A percentile compares a stretch with the other conserved stretches of the same genome.
Evolutionary conservation across 2,113 vertebrate species (phyloP).

Genomic region (Ascaphus truei): DNA sequence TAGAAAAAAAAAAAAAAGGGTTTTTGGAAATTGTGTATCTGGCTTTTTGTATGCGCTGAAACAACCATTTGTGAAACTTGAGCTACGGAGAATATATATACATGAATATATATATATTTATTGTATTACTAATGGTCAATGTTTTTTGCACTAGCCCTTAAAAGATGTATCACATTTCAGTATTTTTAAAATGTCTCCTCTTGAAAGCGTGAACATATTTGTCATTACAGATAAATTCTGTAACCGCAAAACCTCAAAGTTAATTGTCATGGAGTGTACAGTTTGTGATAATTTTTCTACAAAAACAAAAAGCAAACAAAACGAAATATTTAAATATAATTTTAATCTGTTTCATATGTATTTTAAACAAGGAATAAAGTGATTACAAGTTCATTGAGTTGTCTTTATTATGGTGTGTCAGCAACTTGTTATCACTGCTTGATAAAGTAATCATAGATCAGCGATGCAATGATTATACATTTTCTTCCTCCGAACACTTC

Average conservation of each 20-base stretch:
- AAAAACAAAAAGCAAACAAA: slow-evolving; percentile 69
- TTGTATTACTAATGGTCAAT: slow-evolving; percentile 64
- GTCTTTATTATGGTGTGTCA: slow-evolving; percentile 39
- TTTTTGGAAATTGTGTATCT: slow-evolving; percentile 61
- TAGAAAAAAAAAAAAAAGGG: slow-evolving; percentile 46
- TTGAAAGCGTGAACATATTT: slow-evolving; percentile 66
- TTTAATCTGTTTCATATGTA: slow-evolving; percentile 93
- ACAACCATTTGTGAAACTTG: slow-evolving; percentile 74
- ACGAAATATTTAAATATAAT: slow-evolving; percentile 76
- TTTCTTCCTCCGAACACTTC: no score
- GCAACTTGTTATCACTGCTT: no score
- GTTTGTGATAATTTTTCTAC: slow-evolving; percentile 98
- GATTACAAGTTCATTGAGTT: slow-evolving; percentile 46
- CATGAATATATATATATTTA: slow-evolving; percentile 43
- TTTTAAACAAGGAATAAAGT: slow-evolving; percentile 87
- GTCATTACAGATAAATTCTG: slow-evolving; percentile 65
- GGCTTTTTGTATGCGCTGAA: slow-evolving; percentile 73
- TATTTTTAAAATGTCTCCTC: slow-evolving; percentile 70
- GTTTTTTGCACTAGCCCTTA: slow-evolving; percentile 63
- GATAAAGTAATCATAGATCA: no score
- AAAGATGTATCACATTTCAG: slow-evolving; percentile 63
- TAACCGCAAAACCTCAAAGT: slow-evolving; percentile 73
- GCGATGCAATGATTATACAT: no score
- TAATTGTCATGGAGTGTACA: slow-evolving; percentile 81
- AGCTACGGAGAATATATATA: slow-evolving; percentile 28